Percentiles rank a stretch among this genome's conserved stretches.
These are phyloP conservation scores for Rhinolophus sinicus DNA, from an alignment of 2,113 vertebrate species.

Conservation along the genomic window DNA sequence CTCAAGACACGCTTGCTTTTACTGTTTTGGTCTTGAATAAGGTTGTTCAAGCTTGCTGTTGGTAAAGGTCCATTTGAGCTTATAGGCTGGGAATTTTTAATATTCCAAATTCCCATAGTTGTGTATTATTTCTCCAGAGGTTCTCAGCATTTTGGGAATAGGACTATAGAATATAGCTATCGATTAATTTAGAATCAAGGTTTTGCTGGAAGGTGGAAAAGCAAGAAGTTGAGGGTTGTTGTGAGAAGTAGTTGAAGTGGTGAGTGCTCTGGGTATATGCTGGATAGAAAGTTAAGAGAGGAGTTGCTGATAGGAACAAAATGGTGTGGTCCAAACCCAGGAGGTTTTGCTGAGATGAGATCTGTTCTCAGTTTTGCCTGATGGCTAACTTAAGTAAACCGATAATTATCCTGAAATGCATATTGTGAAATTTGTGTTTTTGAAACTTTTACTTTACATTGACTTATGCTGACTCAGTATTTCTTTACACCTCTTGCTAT, in stretches of 20 bases:
- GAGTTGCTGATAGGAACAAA: not conserved
- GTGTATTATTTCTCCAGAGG: not conserved
- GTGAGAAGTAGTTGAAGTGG: not conserved
- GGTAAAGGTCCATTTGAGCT: not conserved
- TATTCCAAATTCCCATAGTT: not conserved
- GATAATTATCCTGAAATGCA: not conserved
- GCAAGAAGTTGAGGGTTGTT: not conserved
- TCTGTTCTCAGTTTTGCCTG: not conserved
- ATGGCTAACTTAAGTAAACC: not conserved
- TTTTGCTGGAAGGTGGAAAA: slow-evolving; percentile 8
- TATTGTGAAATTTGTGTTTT: not conserved
- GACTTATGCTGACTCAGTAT: not conserved
- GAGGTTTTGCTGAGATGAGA: not conserved
- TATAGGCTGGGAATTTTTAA: not conserved
- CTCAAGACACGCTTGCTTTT: not conserved
- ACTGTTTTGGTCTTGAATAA: not conserved
- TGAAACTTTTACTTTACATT: not conserved
- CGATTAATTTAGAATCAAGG: slow-evolving; percentile 20
- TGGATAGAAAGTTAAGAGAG: not conserved
- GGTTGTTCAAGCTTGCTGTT: not conserved
- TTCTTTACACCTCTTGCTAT: not conserved
- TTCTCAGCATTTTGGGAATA: slow-evolving; percentile 26
- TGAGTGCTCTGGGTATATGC: not conserved
- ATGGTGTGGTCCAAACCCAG: not conserved
- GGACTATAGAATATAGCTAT: not conserved